Conservation (phyloP, 2,888 invertebrate species). For the Geotrupes spiniger region DNA sequence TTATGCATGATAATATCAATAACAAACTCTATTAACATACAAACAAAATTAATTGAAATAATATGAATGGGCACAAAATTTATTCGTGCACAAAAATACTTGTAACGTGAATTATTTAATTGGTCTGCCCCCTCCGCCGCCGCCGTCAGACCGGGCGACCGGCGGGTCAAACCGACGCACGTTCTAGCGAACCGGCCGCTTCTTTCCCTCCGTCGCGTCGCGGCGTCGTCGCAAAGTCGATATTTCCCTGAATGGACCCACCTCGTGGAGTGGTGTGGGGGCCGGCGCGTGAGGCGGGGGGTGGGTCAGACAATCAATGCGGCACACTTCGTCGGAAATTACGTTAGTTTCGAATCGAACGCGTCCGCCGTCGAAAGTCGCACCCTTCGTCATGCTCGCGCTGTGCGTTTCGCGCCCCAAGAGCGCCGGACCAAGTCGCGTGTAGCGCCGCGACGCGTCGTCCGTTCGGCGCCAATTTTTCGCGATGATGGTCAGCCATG, state of each 20-base stretch:
- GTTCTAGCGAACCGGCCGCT: constrained; percentile 2
- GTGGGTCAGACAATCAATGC: constrained; percentile 35
- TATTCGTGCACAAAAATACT: no score
- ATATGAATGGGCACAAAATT: no score
- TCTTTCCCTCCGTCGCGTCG: constrained; percentile 10
- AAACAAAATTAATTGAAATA: no score
- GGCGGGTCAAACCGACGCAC: constrained; percentile 4
- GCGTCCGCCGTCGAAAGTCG: constrained; percentile 9
- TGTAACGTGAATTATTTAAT: no score
- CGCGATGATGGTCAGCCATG: not conserved
- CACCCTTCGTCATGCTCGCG: no score
- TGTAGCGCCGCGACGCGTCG: not conserved
- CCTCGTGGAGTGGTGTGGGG: constrained; percentile 5
- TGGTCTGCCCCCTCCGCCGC: no score
- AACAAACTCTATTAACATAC: no score
- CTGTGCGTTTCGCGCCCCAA: no score
- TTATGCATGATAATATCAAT: no score
- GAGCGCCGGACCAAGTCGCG: no score
- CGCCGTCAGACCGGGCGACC: no score
- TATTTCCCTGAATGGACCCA: constrained; percentile 21
- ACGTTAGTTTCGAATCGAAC: constrained; percentile 19
- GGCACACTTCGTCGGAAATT: constrained; percentile 24
- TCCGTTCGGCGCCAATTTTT: not conserved
- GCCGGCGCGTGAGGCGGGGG: constrained; percentile 18
- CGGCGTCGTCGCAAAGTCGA: constrained; percentile 12